Evolutionary conservation across 2,888 invertebrate genomes (phyloP), one percentile per base, ranked within the genome.

Genomic region (Euspilapteryx auroguttella): DNA sequence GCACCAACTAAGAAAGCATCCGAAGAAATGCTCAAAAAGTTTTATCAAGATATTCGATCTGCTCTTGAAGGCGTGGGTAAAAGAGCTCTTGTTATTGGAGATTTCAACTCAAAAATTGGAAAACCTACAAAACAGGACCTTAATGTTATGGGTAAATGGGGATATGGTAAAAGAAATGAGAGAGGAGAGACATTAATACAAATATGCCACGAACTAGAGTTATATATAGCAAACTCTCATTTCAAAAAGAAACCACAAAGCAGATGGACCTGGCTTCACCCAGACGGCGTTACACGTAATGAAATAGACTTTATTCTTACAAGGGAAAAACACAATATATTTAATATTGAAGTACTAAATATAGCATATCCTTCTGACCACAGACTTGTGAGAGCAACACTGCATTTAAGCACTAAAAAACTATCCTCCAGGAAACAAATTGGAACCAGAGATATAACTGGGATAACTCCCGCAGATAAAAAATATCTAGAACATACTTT

Each of bases 151-250:
- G 12, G 20, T 3, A n/a, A 14, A 8, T 25, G 24, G 20, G 31
- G 31, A 9, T 31, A 35, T n/a, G 35, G 35, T 3, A 12, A 28
- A 25, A 33, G 38, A 32, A 38, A 36, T 12, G 24, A 28, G 1
- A 35, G 32, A 31, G 36, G 36, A 12, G 28, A 34, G 34, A 37
- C 8, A 35, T n/a, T n/a, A n/a, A n/a, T n/a, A n/a, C n/a, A n/a
- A n/a, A n/a, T n/a, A n/a, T n/a, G n/a, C n/a, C n/a, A n/a, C n/a
- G n/a, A n/a, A n/a, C n/a, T n/a, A n/a, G n/a, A n/a, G n/a, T n/a
- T n/a, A n/a, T n/a, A n/a, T n/a, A n/a, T n/a, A n/a, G n/a, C n/a
- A n/a, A n/a, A n/a, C n/a, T n/a, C 37, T 9, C 31, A 20, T 21
- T 39, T 24, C 14, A 34, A 36, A 21, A 37, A 36, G 24, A 36